Percentiles rank a stretch among this genome's conserved stretches.
Evolutionary conservation across 2,888 invertebrate species (phyloP).

Genomic region (Cataglyphis albicans): DNA sequence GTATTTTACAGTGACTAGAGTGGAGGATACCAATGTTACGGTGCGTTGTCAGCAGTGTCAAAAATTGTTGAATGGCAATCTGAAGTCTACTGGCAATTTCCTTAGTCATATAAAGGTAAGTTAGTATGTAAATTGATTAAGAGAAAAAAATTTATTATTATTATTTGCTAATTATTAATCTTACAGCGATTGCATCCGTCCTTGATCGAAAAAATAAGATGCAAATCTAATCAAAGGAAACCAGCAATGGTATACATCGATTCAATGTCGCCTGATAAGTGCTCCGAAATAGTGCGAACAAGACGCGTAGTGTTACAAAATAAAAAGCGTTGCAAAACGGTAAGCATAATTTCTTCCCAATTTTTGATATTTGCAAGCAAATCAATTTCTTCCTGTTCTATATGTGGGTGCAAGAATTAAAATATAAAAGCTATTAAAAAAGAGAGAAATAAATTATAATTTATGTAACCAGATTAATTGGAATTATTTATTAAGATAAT

Average conservation of each 20-base stretch:
- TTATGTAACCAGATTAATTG: neutral
- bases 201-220: slow-evolving; percentile 83
- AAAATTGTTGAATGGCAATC: slow-evolving; percentile 84
- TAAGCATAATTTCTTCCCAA: neutral
- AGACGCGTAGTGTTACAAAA: slow-evolving; percentile 68
- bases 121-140: neutral
- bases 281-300: slow-evolving; percentile 79
- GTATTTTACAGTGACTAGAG: slow-evolving; percentile 83
- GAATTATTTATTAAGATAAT: neutral
- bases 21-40: slow-evolving; percentile 84
- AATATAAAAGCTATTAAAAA: neutral
- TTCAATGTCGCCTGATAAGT: slow-evolving; percentile 80
- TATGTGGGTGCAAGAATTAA: neutral
- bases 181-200: slow-evolving; percentile 84
- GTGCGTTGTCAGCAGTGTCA: slow-evolving; percentile 84
- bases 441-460: neutral
- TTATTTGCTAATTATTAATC: slow-evolving; percentile 48
- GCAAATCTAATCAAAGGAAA: slow-evolving; percentile 84
- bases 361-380: neutral
- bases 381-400: neutral
- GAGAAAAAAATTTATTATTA: neutral
- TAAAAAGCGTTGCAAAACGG: slow-evolving; percentile 24
- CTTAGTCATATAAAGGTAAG: slow-evolving; percentile 84
- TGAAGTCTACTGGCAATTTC: slow-evolving; percentile 85
- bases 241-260: slow-evolving; percentile 84